Conservation (phyloP, 1,140 invertebrate genomes). For the Eumaeus atala region DNA sequence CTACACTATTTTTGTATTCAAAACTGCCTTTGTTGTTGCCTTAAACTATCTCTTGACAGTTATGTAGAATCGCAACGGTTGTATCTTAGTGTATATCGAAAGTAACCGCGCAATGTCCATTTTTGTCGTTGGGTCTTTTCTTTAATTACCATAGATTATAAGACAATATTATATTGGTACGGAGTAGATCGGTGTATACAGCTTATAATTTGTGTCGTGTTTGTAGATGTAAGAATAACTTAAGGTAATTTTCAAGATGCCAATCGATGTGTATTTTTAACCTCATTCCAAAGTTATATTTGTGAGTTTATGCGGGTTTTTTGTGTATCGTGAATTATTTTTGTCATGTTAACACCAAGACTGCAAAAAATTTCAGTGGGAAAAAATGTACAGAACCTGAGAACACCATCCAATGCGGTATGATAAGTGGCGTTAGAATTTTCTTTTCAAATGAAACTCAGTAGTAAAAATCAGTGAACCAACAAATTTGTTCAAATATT, state of each 20-base stretch:
- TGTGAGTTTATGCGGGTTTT: too few species aligned
- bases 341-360: too few species aligned
- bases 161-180: conserved; percentile 1
- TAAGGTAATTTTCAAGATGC: neutral
- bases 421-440: too few species aligned
- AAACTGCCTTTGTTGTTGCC: conserved; percentile 40
- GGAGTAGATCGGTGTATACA: neutral
- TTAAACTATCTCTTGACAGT: conserved; percentile 23
- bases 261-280: too few species aligned
- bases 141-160: conserved; percentile 3
- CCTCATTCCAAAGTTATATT: too few species aligned
- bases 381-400: too few species aligned
- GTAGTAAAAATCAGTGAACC: too few species aligned
- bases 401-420: too few species aligned
- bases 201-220: conserved; percentile 3
- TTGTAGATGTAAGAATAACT: neutral
- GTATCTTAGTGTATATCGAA: conserved; percentile 29
- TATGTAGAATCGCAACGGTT: conserved; percentile 22
- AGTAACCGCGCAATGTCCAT: conserved; percentile 12
- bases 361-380: too few species aligned
- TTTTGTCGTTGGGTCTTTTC: conserved; percentile 4
- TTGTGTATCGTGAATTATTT: too few species aligned
- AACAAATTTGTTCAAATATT: too few species aligned
- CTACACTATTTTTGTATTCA: conserved; percentile 32
- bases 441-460: too few species aligned